Base-by-base conservation (phyloP, 1,140 invertebrate species). In the Drosophila pallidifrons region DNA sequence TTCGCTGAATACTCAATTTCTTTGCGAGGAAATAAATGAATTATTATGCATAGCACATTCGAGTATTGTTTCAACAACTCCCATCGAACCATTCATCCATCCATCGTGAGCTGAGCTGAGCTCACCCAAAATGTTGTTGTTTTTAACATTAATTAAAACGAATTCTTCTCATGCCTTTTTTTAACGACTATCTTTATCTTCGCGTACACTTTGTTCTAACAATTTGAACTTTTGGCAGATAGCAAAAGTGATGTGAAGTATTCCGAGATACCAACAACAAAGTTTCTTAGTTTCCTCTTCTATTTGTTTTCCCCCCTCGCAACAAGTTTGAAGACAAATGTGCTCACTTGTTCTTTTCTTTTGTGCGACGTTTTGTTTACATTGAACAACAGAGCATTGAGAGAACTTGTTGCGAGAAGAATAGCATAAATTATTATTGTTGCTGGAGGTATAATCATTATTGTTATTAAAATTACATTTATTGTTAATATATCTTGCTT, bases 401-500 rank as follows among this genome's bases (percentile, higher is more conserved):
- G 16, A n/a, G 32, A 57, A 16, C 46, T 54, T 51, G 20, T 30
- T 68, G 45, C 5, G n/a, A n/a, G 30, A 47, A 32, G 4, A 38
- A 51, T 67, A 28, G n/a, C 38, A 28, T 51, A 61, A 75, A 65
- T 74, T 41, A n/a, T 45, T 35, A 59, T 64, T 52, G n/a, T 52
- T 52, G 3, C 32, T 32, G 1, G 20, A 25, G 20, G 6, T 32
- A 35, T 32, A n/a, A 52, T 52, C 30, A 20, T 49, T 25, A 49
- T 38, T 38, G 41, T 43, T 43, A 43, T 43, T 13, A 43, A 30
- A n/a, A 28, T 28, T 52, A 49, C 20, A 49, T 49, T 49, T 81
- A 13, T 52, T 41, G 35, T 49, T 35, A 58, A 46, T 41, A 49
- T 52, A 51, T 28, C 16, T 35, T 67, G 70, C 54, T 73, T 67